These are phyloP conservation scores for Sebastes alutus DNA, from an alignment of 2,797 vertebrate species.

Conservation along the genomic window DNA sequence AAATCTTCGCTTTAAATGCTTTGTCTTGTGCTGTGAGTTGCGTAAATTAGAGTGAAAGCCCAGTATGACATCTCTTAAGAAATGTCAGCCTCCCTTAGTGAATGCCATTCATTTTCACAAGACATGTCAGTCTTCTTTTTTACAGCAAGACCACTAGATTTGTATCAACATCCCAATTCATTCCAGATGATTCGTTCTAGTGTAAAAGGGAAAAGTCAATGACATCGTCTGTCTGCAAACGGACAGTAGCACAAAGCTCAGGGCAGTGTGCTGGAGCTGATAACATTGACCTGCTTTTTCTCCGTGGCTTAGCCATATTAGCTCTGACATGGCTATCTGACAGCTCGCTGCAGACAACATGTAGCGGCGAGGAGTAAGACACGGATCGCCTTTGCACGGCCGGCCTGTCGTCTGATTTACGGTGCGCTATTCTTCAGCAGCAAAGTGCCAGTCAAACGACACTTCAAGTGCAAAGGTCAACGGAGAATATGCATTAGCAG, in stretches of 20 bases:
- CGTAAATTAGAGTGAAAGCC: neutral
- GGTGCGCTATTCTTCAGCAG: conserved; percentile 23
- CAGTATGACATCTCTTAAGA: neutral
- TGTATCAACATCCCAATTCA: conserved; percentile 34
- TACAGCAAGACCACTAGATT: conserved; percentile 14
- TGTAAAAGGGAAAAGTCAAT: conserved; percentile 39
- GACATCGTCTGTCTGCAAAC: conserved; percentile 42
- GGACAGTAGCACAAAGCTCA: conserved; percentile 51
- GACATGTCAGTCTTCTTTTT: conserved; percentile 6
- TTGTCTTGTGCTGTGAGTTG: neutral
- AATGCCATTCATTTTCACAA: conserved; percentile 11
- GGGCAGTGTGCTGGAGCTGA: conserved; percentile 58
- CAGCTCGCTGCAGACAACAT: conserved; percentile 6
- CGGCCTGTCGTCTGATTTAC: conserved; percentile 49
- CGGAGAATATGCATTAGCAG: conserved; percentile 46
- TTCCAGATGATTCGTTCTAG: conserved; percentile 21
- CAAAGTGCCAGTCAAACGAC: conserved; percentile 55
- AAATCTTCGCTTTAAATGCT: neutral
- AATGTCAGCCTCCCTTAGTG: neutral
- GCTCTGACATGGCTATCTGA: neutral
- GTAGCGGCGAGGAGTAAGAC: conserved; percentile 19
- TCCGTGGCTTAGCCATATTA: conserved; percentile 38
- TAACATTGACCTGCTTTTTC: conserved; percentile 68
- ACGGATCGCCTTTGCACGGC: neutral
- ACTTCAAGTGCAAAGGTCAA: conserved; percentile 43